Conservation (phyloP, 2,797 vertebrate genomes). For the Pampus argenteus region DNA sequence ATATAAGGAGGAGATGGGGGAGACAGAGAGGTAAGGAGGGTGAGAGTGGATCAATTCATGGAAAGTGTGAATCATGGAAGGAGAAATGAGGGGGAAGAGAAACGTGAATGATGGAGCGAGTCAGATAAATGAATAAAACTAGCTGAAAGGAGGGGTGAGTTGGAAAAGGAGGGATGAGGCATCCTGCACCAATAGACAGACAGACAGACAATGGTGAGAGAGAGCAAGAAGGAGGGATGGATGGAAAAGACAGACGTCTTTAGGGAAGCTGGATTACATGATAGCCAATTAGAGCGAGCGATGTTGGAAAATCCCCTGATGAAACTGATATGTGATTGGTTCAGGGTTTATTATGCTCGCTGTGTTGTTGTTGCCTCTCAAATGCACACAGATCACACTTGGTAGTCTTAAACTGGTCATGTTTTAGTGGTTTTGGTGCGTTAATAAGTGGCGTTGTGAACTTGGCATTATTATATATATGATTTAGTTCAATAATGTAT, state of each 20-base stretch:
- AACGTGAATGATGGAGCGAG: not conserved
- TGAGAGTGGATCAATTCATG: conserved; percentile 37
- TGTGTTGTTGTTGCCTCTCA: conserved; percentile 50
- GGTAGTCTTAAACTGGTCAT: conserved; percentile 33
- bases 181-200: not conserved
- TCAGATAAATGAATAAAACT: not conserved
- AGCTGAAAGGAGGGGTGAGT: conserved; percentile 1
- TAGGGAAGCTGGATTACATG: conserved; percentile 73
- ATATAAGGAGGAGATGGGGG: conserved; percentile 15
- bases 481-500: conserved; percentile 21
- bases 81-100: not conserved
- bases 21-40: conserved; percentile 16
- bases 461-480: conserved; percentile 16
- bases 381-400: conserved; percentile 48
- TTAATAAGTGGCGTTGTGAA: conserved; percentile 17
- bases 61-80: conserved; percentile 28
- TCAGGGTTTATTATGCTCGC: conserved; percentile 63
- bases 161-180: conserved; percentile 1
- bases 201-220: conserved; percentile 10
- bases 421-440: conserved; percentile 5
- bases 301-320: conserved; percentile 73
- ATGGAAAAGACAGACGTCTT: conserved; percentile 50
- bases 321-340: conserved; percentile 78
- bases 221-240: conserved; percentile 46
- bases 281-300: conserved; percentile 76